These are phyloP conservation scores for Ophiodon elongatus DNA, from an alignment of 2,113 vertebrate species.

Conservation along the genomic window DNA sequence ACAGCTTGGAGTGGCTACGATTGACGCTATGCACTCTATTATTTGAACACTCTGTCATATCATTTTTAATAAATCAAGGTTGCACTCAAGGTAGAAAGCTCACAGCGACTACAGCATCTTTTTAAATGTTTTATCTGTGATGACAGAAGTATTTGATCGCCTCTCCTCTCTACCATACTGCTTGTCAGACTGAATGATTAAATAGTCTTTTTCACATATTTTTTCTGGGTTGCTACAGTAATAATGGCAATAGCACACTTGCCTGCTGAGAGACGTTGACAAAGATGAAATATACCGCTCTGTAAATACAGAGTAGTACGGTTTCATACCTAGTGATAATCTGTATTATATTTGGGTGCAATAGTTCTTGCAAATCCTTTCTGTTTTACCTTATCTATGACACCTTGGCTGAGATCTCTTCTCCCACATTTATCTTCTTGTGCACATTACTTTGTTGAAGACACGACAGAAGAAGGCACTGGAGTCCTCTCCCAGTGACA, in stretches of 20 bases:
- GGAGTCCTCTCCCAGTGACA: background rate
- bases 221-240: background rate
- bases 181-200: background rate
- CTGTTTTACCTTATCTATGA: background rate
- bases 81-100: background rate
- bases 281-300: background rate
- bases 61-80: background rate
- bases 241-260: background rate
- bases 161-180: slow-evolving; percentile 4
- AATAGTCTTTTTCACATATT: background rate
- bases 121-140: slow-evolving; percentile 14
- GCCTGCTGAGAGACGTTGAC: background rate
- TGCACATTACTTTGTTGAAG: background rate
- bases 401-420: background rate
- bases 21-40: background rate
- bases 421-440: background rate
- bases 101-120: background rate
- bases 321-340: background rate
- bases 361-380: no score
- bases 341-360: background rate
- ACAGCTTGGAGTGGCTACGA: background rate
- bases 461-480: background rate
- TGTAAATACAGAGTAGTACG: background rate
- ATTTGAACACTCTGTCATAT: background rate
- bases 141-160: background rate